These are phyloP conservation scores for Priocnemis perturbator DNA, from an alignment of 2,888 invertebrate species.

Conservation along the genomic window DNA sequence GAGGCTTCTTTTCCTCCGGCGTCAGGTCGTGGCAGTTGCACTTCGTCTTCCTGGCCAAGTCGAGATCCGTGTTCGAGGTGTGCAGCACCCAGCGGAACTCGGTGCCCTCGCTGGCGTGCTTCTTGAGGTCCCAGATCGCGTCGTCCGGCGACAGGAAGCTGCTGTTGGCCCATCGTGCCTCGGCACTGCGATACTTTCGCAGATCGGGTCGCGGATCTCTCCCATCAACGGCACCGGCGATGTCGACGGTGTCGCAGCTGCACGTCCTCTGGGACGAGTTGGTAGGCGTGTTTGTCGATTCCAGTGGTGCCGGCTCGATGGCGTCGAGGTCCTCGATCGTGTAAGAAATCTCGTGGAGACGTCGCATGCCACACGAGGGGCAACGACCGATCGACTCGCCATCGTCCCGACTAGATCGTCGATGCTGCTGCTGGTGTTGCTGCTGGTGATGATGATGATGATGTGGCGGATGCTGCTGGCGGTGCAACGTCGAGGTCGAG, in stretches of 20 bases:
- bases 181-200: constrained; percentile 63
- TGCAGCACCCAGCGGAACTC: constrained; percentile 73
- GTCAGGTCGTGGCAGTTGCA: constrained; percentile 68
- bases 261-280: constrained; percentile 28
- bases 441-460: constrained; percentile 37
- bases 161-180: constrained; percentile 64
- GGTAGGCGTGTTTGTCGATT: constrained; percentile 43
- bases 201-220: constrained; percentile 53
- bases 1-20: constrained; percentile 62
- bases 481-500: constrained; percentile 60
- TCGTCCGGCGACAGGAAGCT: constrained; percentile 70
- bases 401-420: constrained; percentile 52
- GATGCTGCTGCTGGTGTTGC: constrained; percentile 50
- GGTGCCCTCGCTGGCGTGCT: constrained; percentile 62
- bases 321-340: constrained; percentile 73
- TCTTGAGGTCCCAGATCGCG: constrained; percentile 64
- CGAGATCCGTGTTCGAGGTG: constrained; percentile 69
- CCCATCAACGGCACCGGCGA: constrained; percentile 11
- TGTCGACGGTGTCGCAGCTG: constrained; percentile 44
- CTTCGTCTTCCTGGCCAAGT: constrained; percentile 62
- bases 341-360: constrained; percentile 66
- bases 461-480: constrained; percentile 48
- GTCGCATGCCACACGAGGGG: constrained; percentile 64
- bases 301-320: constrained; percentile 63
- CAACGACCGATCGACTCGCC: constrained; percentile 55